phyloP scores from a whole-genome alignment of 2,113 vertebrate species.

The Elephantulus edwardii region DNA sequence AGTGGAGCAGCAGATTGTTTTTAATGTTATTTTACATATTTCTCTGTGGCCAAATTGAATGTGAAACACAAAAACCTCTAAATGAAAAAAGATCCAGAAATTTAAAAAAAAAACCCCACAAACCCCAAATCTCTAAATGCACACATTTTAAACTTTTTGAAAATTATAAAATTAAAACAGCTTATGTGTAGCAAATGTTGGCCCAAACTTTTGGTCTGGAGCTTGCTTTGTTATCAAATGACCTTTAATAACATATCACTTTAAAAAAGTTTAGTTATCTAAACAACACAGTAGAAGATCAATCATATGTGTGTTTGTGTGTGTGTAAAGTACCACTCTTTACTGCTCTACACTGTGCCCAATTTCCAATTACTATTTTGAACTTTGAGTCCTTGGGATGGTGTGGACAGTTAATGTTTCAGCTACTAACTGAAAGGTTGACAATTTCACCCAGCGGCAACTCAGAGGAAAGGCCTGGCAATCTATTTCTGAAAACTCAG shows the following conservation, averaged over 20 bases:
- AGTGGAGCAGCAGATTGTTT: not conserved
- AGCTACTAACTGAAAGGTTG: too few species aligned
- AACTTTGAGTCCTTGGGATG: conserved; percentile 15
- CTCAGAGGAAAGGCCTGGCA: not conserved
- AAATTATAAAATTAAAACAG: not conserved
- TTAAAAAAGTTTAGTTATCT: conserved; percentile 30
- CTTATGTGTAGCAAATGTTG: not conserved
- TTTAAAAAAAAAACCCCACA: not conserved
- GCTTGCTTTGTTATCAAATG: conserved; percentile 18
- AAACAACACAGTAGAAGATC: not conserved
- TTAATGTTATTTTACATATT: conserved; percentile 38
- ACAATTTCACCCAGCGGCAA: not conserved
- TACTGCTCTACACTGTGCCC: not conserved
- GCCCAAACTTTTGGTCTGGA: not conserved
- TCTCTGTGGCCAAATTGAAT: not conserved
- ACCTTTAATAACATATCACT: conserved; percentile 24
- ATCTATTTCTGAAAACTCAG: not conserved
- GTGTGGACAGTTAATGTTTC: not conserved
- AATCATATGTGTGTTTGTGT: too few species aligned
- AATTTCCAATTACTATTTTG: conserved; percentile 45
- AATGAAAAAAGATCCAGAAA: conserved; percentile 24
- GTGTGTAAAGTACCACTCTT: not conserved
- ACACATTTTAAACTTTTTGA: too few species aligned
- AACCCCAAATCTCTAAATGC: too few species aligned
- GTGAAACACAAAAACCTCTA: conserved; percentile 24